Evolutionary conservation across 2,888 invertebrate genomes (phyloP).

Genomic region (Cephalotes varians): DNA sequence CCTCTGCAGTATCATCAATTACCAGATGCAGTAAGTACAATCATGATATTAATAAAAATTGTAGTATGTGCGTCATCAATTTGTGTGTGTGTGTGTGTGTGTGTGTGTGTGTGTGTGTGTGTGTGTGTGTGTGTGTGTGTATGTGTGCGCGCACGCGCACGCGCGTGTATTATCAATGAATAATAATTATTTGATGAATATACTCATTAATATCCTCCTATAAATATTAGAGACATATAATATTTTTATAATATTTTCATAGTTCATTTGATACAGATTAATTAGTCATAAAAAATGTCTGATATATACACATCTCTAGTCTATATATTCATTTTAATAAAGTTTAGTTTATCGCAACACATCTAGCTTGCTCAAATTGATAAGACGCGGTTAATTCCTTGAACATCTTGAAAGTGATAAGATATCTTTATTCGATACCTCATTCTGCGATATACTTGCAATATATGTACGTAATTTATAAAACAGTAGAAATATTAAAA

Average conservation of each 20-base stretch:
- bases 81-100: neutral
- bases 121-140: too few species aligned
- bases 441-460: conserved; percentile 59
- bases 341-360: conserved; percentile 2
- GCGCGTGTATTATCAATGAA: neutral
- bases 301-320: neutral
- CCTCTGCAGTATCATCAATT: conserved; percentile 87
- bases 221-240: neutral
- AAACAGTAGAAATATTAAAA: conserved; percentile 35
- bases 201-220: neutral
- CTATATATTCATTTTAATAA: neutral
- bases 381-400: conserved; percentile 73
- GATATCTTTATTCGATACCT: conserved; percentile 77
- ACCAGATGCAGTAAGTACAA: conserved; percentile 87
- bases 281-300: neutral
- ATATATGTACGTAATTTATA: conserved; percentile 44
- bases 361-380: conserved; percentile 65
- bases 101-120: neutral
- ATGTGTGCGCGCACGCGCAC: too few species aligned
- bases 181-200: neutral
- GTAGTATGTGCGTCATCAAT: too few species aligned
- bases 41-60: conserved; percentile 21
- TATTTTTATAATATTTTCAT: too few species aligned
- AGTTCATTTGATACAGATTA: neutral
- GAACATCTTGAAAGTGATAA: conserved; percentile 75